phyloP scores from a whole-genome alignment of 1,140 invertebrate species.

The Magallana ariakensis region DNA sequence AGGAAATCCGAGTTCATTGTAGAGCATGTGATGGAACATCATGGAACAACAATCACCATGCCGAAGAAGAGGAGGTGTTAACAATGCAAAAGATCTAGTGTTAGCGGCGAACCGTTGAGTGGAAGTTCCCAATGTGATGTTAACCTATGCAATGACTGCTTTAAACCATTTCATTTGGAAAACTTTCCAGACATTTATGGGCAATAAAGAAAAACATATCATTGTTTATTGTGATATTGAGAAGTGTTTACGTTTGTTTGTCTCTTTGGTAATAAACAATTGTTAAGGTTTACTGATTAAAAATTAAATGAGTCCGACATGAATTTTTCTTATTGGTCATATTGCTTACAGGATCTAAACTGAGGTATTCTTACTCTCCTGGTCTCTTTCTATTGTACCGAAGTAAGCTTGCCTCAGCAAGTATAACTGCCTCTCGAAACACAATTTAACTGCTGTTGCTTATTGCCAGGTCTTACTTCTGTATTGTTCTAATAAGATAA shows the following conservation, averaged over 20 bases:
- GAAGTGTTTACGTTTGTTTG: background rate
- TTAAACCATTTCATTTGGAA: background rate
- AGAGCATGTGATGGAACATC: background rate
- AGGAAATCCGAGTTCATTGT: background rate
- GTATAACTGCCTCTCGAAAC: too few species aligned
- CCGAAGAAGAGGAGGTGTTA: slow-evolving; percentile 13
- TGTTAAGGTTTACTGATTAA: too few species aligned
- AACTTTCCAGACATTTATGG: slow-evolving; percentile 5
- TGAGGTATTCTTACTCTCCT: too few species aligned
- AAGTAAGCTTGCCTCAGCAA: too few species aligned
- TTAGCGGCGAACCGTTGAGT: background rate
- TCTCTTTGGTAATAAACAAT: background rate
- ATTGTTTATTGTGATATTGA: background rate
- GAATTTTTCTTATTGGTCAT: too few species aligned
- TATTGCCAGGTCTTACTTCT: too few species aligned
- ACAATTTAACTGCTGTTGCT: too few species aligned
- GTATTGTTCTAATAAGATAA: too few species aligned
- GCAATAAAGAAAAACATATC: background rate
- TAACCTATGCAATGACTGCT: slow-evolving; percentile 1
- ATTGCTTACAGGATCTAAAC: too few species aligned
- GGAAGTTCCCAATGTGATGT: slow-evolving; percentile 16
- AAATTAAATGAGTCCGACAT: too few species aligned
- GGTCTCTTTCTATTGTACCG: too few species aligned
- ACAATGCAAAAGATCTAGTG: background rate
- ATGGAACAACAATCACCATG: background rate